A percentile compares a stretch with the other conserved stretches of the same genome.
These are phyloP conservation scores for Silurus lanzhouensis DNA, from an alignment of 2,797 vertebrate genomes.

Conservation along the genomic window DNA sequence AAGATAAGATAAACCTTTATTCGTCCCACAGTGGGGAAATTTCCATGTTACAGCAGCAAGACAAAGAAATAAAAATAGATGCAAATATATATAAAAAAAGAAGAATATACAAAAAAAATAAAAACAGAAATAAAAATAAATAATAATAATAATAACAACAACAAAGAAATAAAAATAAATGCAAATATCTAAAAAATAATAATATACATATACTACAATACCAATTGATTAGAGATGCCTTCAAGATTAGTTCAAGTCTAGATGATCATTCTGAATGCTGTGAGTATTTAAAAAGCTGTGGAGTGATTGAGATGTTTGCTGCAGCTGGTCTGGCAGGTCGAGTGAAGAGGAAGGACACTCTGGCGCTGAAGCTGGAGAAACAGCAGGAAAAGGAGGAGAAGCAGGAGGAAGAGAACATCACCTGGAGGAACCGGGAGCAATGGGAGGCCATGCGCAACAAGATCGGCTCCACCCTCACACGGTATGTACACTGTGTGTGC, in stretches of 20 bases:
- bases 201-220: too few relatives aligned
- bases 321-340: conserved; percentile 85
- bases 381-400: conserved; percentile 59
- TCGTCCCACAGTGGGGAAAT: too few relatives aligned
- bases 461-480: conserved; percentile 85
- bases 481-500: conserved; percentile 55
- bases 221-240: neutral
- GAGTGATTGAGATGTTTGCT: neutral
- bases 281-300: neutral
- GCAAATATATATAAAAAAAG: too few relatives aligned
- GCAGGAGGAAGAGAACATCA: conserved; percentile 68
- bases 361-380: conserved; percentile 86
- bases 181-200: too few relatives aligned
- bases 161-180: too few relatives aligned
- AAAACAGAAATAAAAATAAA: too few relatives aligned
- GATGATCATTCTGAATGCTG: neutral
- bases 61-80: too few relatives aligned
- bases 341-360: conserved; percentile 90
- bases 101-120: too few relatives aligned
- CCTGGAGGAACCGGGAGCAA: conserved; percentile 86
- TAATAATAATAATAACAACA: too few relatives aligned
- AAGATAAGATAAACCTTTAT: too few relatives aligned
- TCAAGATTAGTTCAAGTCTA: neutral
- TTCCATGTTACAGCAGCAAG: too few relatives aligned
- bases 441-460: conserved; percentile 86